These are phyloP conservation scores for Ophiothrix spiculata DNA, from an alignment of 35 echinoderm and acorn worm genomes.

Conservation along the genomic window DNA sequence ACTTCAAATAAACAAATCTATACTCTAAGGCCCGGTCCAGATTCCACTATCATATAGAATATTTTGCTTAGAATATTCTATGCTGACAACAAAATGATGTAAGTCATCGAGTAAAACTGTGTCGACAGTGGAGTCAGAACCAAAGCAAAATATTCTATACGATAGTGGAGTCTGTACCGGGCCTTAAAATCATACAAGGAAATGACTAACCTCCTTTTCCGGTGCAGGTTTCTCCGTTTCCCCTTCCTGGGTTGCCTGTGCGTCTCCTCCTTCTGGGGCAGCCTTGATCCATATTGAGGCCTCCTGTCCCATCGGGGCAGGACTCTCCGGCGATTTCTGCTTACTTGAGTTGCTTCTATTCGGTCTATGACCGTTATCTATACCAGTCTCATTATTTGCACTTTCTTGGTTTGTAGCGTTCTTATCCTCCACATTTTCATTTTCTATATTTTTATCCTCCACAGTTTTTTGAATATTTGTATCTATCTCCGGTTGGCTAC, in stretches of 20 bases:
- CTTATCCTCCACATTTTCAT: background rate
- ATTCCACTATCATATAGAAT: too few species aligned
- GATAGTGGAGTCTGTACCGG: too few species aligned
- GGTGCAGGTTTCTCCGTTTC: background rate
- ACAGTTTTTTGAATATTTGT: background rate
- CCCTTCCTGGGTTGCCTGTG: background rate
- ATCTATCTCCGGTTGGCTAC: slow-evolving; percentile 27
- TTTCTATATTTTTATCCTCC: background rate
- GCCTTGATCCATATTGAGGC: background rate
- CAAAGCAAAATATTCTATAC: too few species aligned
- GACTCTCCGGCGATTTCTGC: background rate
- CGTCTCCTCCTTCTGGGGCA: background rate
- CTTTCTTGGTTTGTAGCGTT: background rate
- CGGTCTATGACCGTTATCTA: background rate
- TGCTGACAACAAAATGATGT: too few species aligned
- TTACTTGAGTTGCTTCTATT: background rate
- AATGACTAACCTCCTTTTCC: background rate
- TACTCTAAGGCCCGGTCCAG: too few species aligned
- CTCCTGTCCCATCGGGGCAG: background rate
- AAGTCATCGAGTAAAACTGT: too few species aligned
- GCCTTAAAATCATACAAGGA: too few species aligned
- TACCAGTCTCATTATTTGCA: slow-evolving; percentile 2
- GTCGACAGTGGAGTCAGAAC: slow-evolving; percentile 8
- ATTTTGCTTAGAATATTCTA: too few species aligned
- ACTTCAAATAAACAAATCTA: background rate